Evolutionary conservation across 2,113 vertebrate genomes (phyloP).

Genomic region (Chaetura pelagica): DNA sequence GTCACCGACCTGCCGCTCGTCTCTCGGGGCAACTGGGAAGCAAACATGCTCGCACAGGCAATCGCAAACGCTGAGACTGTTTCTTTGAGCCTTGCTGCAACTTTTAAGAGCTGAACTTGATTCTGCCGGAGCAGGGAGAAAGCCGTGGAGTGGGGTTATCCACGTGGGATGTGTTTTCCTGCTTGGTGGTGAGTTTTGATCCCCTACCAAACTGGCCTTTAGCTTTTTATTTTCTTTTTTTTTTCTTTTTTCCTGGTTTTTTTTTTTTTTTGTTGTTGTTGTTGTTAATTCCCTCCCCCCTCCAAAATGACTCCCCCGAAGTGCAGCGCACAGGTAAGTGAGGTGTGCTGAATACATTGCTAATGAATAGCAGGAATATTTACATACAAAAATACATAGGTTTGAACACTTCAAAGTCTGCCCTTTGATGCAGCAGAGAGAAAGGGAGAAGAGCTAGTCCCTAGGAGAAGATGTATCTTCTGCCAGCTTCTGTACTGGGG

Average conservation of each 20-base stretch:
- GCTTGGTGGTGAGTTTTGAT: neutral
- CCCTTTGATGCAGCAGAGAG: neutral
- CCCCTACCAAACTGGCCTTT: neutral
- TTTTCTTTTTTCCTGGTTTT: neutral
- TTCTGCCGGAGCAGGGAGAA: neutral
- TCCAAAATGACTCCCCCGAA: neutral
- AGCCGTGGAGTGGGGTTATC: neutral
- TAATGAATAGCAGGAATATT: slow-evolving; percentile 47
- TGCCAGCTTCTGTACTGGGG: neutral
- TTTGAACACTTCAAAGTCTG: slow-evolving; percentile 43
- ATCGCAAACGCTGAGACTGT: accelerated
- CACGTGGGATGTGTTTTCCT: neutral
- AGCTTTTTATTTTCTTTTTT: neutral
- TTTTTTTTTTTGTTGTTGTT: accelerated
- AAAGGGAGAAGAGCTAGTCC: slow-evolving; percentile 5
- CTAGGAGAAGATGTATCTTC: neutral
- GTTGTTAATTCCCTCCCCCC: neutral
- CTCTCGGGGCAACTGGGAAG: neutral
- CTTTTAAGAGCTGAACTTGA: neutral
- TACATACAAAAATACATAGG: slow-evolving; percentile 59
- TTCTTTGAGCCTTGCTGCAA: neutral
- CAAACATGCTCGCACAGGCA: accelerated
- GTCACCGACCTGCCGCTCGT: neutral
- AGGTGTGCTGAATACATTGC: slow-evolving; percentile 12
- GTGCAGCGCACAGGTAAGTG: slow-evolving; percentile 46